phyloP scores from a whole-genome alignment of 2,888 invertebrate species.

The Limnephilus auricula region DNA sequence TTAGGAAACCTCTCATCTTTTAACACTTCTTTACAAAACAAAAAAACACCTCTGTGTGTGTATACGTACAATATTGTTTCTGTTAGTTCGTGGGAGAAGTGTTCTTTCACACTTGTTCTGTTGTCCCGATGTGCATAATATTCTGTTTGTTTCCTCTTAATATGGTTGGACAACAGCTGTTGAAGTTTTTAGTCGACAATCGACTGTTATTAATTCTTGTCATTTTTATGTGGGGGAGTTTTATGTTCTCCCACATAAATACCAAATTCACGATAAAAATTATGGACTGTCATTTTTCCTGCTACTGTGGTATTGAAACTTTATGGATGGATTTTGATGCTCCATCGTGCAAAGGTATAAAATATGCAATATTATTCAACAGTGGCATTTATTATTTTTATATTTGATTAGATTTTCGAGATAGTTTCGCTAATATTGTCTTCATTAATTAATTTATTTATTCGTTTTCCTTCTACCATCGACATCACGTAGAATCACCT shows the following conservation, averaged over 20 bases:
- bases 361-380: not conserved
- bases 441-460: no score
- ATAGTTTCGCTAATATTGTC: no score
- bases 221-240: not conserved
- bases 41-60: not conserved
- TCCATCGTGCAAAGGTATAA: not conserved
- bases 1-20: not conserved
- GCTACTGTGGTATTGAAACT: not conserved
- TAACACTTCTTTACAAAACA: not conserved
- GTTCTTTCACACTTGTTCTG: not conserved
- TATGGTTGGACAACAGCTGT: not conserved
- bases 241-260: not conserved
- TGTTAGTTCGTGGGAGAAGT: not conserved
- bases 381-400: no score
- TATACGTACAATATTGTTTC: not conserved
- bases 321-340: not conserved
- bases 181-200: not conserved
- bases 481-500: no score
- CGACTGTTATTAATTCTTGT: not conserved
- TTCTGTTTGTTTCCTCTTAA: not conserved
- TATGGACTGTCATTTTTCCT: not conserved
- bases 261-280: not conserved
- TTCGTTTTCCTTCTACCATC: no score
- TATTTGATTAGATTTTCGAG: no score
- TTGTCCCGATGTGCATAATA: not conserved